Percentiles rank a stretch among this genome's conserved stretches.
phyloP scores from a whole-genome alignment of 2,888 invertebrate species.

The Dione vanillae region DNA sequence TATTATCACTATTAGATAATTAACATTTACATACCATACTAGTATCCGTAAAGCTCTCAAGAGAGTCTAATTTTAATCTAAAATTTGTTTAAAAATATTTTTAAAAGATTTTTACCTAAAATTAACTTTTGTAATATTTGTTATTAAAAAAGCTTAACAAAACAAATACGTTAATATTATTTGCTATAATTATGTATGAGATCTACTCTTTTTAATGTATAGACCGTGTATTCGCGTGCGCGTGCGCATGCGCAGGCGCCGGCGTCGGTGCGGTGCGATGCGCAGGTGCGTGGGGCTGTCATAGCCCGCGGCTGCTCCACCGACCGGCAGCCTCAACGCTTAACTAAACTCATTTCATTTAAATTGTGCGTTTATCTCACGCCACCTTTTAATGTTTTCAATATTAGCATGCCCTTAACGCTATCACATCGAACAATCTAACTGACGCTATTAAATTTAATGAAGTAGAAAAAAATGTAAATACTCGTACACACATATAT shows the following conservation, averaged over 20 bases:
- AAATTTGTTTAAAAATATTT: too few species aligned
- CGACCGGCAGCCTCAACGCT: conserved; percentile 9
- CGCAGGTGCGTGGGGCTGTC: conserved; percentile 38
- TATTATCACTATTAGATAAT: too few species aligned
- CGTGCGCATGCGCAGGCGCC: conserved; percentile 32
- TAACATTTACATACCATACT: too few species aligned
- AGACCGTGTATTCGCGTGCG: conserved; percentile 28
- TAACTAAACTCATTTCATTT: conserved; percentile 25
- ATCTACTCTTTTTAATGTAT: neutral
- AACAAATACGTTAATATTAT: too few species aligned
- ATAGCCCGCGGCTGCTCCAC: conserved; percentile 36
- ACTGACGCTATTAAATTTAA: conserved; percentile 17
- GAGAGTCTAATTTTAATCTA: too few species aligned
- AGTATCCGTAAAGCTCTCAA: too few species aligned
- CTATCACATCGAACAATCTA: conserved; percentile 13
- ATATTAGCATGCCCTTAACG: conserved; percentile 20
- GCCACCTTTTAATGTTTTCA: conserved; percentile 20
- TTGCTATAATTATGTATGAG: neutral
- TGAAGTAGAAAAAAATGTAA: neutral
- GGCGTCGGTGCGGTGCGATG: conserved; percentile 20
- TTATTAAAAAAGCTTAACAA: too few species aligned
- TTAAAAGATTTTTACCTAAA: too few species aligned
- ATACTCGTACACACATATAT: too few species aligned
- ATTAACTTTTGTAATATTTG: too few species aligned
- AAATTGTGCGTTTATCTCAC: conserved; percentile 28